These are phyloP conservation scores for Serranus cabrilla DNA, from an alignment of 2,797 vertebrate genomes.

Conservation along the genomic window DNA sequence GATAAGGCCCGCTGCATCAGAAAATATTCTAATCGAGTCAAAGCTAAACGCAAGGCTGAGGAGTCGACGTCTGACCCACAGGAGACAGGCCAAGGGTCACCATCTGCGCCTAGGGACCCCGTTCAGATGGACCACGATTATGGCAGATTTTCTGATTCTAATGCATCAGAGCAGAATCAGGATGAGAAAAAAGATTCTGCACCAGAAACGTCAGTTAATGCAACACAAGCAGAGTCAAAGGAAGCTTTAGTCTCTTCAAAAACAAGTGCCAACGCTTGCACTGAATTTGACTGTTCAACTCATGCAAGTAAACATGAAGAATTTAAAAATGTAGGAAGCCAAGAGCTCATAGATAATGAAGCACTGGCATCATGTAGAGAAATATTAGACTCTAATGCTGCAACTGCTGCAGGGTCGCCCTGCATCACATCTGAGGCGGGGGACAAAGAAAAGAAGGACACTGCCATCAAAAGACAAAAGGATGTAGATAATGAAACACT, in stretches of 20 bases:
- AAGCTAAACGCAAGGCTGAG: constrained; percentile 69
- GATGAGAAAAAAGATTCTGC: constrained; percentile 33
- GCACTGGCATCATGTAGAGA: constrained; percentile 34
- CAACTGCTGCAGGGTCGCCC: neutral
- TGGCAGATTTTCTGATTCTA: constrained; percentile 72
- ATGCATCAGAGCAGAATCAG: constrained; percentile 38
- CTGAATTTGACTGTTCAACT: constrained; percentile 22
- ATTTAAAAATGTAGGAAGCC: constrained; percentile 36
- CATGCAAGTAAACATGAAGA: constrained; percentile 40
- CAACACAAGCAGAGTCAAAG: constrained; percentile 26
- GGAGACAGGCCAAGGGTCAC: constrained; percentile 54
- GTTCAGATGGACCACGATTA: constrained; percentile 86
- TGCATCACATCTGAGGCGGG: constrained; percentile 16
- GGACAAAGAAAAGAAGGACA: constrained; percentile 27
- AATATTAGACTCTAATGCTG: constrained; percentile 19
- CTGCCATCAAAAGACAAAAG: constrained; percentile 22
- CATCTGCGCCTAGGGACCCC: constrained; percentile 47
- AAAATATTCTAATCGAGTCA: constrained; percentile 76
- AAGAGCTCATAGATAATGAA: constrained; percentile 29
- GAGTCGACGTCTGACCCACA: constrained; percentile 47
- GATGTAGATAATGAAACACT: constrained; percentile 37
- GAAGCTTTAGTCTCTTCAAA: constrained; percentile 28
- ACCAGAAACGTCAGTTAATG: constrained; percentile 30
- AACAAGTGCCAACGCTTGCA: neutral
- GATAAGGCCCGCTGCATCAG: constrained; percentile 74